Conservation (phyloP, 2,797 vertebrate species). For the Glyptemys insculpta region DNA sequence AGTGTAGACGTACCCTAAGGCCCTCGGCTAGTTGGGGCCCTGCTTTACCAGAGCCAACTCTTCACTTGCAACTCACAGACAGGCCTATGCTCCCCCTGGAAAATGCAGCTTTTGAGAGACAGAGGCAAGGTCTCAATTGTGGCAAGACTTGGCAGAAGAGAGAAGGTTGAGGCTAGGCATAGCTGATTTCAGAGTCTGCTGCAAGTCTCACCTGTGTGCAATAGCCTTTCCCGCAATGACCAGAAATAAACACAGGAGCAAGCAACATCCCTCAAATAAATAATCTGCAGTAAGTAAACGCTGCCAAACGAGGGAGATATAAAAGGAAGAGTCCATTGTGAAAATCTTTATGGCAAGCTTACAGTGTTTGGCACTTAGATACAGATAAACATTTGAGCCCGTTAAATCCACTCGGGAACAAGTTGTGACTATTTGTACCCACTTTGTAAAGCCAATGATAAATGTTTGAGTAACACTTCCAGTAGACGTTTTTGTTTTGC, state of each 20-base stretch:
- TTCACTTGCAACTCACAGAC: conserved; percentile 14
- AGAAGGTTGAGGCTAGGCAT: neutral
- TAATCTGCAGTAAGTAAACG: neutral
- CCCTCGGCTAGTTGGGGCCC: conserved; percentile 40
- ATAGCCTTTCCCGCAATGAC: neutral
- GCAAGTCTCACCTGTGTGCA: neutral
- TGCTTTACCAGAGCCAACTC: conserved; percentile 20
- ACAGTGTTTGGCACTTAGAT: neutral
- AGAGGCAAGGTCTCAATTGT: neutral
- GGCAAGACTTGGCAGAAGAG: neutral
- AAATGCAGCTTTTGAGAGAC: neutral
- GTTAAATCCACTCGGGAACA: neutral
- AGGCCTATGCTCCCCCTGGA: neutral
- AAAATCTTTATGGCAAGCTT: neutral
- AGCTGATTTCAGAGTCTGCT: neutral
- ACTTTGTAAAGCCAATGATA: neutral
- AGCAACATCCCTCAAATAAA: neutral
- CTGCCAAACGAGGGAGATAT: neutral
- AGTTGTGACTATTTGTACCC: rapidly evolving
- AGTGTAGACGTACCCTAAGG: neutral
- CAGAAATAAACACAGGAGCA: neutral
- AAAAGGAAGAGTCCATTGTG: neutral
- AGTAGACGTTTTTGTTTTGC: neutral
- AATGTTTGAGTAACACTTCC: neutral
- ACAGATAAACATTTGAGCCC: neutral